Base-by-base conservation (phyloP, 1,140 invertebrate species). In the Rhagoletis pomonella region DNA sequence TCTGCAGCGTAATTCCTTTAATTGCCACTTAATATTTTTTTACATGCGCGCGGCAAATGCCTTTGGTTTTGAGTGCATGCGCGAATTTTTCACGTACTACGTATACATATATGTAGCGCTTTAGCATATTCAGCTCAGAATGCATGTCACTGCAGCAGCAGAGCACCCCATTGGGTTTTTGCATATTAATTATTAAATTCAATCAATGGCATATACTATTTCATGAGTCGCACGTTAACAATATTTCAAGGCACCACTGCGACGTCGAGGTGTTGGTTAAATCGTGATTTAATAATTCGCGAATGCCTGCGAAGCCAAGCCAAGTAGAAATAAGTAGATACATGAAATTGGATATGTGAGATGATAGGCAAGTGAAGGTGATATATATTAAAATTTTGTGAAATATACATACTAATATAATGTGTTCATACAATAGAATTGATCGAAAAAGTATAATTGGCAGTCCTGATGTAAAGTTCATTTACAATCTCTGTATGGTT, bases 161-260 rank as follows among this genome's bases (percentile, higher is more conserved):
- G 12, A 47, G 9, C 12, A 44, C 12, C 67, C 67, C 67, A 14
- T 47, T 47, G 39, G 64, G 42, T 39, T 44, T 14, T 42, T 73
- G 67, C 67, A 73, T 44, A 73, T 73, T 73, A 73, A 73, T 73
- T 73, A 73, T 73, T 73, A 73, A 73, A 44, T 47, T 73, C 67
- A 73, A 73, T 85, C 58, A 55, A 9, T 59, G 19, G 17, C n/a
- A 19, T 81, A 29, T 2, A 85, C 42, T 84, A n/a, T n/a, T 84
- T 84, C 55, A 19, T 29, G 77, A 55, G 55, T 17, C 67, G 12
- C 60, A 4, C 60, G 3, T 14, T 12, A 4, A n/a, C 60, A 62
- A 62, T 62, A 62, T 62, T 62, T 14, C 44, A 39, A 7, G 5
- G 19, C 64, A 19, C 64, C 29, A 39, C 4, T 5, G 64, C 42